These are phyloP conservation scores for Scaptomyza pallida DNA, from an alignment of 1,140 invertebrate species.

Conservation along the genomic window DNA sequence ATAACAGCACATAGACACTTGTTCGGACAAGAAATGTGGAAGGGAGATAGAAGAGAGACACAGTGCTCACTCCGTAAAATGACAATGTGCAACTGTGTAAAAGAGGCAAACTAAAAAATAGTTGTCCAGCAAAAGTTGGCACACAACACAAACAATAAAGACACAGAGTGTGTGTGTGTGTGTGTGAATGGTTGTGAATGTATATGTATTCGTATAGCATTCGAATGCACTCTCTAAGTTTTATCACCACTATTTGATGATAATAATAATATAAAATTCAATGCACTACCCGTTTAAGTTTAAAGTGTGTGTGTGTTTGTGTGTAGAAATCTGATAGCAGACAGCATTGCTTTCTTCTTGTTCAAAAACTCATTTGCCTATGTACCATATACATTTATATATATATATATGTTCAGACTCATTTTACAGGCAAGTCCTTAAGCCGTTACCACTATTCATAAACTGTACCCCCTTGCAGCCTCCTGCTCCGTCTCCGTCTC, in stretches of 20 bases:
- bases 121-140: slow-evolving; percentile 31
- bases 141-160: slow-evolving; percentile 10
- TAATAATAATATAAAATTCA: slow-evolving; percentile 1
- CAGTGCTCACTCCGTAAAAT: slow-evolving; percentile 4
- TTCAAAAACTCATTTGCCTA: slow-evolving; percentile 28
- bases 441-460: slow-evolving; percentile 35
- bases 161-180: background rate
- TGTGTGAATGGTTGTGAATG: background rate
- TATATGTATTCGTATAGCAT: background rate
- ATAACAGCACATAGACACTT: background rate
- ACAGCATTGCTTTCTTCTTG: background rate
- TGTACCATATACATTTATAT: background rate
- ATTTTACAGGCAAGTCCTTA: slow-evolving; percentile 20
- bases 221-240: slow-evolving; percentile 1
- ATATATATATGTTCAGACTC: background rate
- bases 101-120: slow-evolving; percentile 30
- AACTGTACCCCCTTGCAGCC: slow-evolving; percentile 23
- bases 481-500: background rate
- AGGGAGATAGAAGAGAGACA: no score
- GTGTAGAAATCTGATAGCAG: background rate
- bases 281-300: background rate
- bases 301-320: no score
- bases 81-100: slow-evolving; percentile 25
- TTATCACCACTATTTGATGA: background rate
- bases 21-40: background rate